Conservation (phyloP, 2,113 vertebrate genomes). For the Phoenicopterus ruber region DNA sequence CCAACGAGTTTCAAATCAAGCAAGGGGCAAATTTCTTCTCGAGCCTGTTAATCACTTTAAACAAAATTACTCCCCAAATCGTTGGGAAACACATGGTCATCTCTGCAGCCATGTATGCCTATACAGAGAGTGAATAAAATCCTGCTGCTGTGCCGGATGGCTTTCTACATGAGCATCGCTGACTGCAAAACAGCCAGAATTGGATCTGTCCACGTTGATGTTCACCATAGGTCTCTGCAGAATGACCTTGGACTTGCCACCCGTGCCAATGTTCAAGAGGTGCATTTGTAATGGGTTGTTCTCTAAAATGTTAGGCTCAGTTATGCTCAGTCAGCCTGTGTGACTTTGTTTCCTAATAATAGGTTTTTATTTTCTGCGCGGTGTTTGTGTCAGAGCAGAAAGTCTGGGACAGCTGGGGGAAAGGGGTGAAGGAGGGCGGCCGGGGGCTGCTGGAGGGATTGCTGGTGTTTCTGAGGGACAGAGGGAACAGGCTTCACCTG, state of each 20-base stretch:
- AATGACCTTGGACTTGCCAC: neutral
- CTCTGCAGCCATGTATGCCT: neutral
- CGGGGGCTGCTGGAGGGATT: neutral
- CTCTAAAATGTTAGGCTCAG: neutral
- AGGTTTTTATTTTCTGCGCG: neutral
- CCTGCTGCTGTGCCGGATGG: neutral
- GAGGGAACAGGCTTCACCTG: constrained; percentile 1
- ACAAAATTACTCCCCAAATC: neutral
- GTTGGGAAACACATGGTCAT: rapidly evolving
- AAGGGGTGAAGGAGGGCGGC: neutral
- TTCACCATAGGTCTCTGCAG: neutral
- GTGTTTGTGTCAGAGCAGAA: neutral
- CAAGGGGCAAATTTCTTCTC: neutral
- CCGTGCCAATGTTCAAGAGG: neutral
- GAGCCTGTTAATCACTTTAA: neutral
- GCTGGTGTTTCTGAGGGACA: neutral
- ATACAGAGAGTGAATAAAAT: neutral
- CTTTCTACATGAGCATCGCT: neutral
- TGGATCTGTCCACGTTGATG: neutral
- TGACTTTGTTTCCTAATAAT: neutral
- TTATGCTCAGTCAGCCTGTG: neutral
- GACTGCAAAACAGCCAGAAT: neutral
- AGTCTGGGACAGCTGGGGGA: neutral
- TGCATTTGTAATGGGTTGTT: neutral
- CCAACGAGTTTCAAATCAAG: neutral